These are phyloP conservation scores for Saccostrea echinata DNA, from an alignment of 1,140 invertebrate species.

Conservation along the genomic window DNA sequence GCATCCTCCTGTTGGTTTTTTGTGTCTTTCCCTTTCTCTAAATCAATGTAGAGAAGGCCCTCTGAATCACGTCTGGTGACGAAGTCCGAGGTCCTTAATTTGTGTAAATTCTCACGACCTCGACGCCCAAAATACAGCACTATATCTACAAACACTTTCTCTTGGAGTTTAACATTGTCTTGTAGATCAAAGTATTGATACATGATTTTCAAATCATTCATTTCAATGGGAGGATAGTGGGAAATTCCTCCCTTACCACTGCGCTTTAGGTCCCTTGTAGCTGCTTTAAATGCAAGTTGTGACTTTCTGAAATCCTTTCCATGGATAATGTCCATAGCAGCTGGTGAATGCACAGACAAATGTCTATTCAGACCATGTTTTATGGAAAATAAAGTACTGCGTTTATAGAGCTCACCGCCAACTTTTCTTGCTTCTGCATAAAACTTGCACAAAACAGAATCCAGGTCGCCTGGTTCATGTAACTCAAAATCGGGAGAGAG, in stretches of 20 bases:
- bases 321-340: background rate
- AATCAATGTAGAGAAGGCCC: background rate
- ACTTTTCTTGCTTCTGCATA: background rate
- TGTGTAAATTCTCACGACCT: conserved; percentile 42
- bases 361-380: conserved; percentile 44
- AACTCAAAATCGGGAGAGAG: background rate
- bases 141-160: conserved; percentile 52
- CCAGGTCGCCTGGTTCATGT: background rate
- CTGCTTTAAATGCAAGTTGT: background rate
- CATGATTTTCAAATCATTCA: conserved; percentile 32
- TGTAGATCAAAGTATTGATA: conserved; percentile 44
- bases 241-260: conserved; percentile 9
- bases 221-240: conserved; percentile 42
- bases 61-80: conserved; percentile 2
- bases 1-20: conserved; percentile 30
- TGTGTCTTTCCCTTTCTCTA: conserved; percentile 27
- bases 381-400: background rate
- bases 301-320: conserved; percentile 35
- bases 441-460: background rate
- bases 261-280: conserved; percentile 5
- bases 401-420: conserved; percentile 42
- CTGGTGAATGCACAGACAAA: background rate
- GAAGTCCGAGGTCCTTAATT: conserved; percentile 37
- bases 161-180: conserved; percentile 30
- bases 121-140: conserved; percentile 46